Conservation (phyloP, 2,888 invertebrate genomes). For the Neoitamus cyanurus region DNA sequence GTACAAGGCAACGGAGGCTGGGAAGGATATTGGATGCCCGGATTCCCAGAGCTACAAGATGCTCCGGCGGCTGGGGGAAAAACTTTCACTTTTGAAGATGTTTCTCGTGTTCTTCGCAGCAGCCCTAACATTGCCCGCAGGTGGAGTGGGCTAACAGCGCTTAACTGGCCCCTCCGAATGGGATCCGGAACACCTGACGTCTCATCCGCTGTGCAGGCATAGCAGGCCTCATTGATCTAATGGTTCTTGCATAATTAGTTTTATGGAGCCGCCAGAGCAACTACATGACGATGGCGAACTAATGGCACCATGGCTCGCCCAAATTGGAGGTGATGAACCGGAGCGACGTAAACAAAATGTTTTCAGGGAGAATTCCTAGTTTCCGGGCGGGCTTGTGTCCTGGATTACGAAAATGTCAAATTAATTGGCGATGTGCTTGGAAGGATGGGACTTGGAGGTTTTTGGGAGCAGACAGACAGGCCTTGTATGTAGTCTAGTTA, state of each 20-base stretch:
- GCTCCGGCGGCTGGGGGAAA: neutral
- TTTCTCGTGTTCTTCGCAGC: conserved; percentile 30
- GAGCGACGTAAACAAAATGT: neutral
- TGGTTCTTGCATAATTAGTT: conserved; percentile 39
- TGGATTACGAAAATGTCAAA: neutral
- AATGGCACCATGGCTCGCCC: neutral
- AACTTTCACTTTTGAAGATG: conserved; percentile 42
- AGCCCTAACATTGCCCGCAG: neutral
- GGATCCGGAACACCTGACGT: conserved; percentile 40
- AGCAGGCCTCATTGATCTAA: conserved; percentile 34
- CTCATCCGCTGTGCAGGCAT: neutral
- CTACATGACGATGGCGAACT: neutral
- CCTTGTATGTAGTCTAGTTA: neutral
- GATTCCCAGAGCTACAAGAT: neutral
- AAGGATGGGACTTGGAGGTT: neutral
- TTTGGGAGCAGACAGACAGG: neutral
- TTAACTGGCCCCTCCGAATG: conserved; percentile 15
- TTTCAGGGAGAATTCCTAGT: neutral
- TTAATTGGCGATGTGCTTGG: neutral
- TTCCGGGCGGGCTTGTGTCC: neutral
- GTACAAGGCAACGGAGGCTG: neutral
- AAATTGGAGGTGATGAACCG: neutral
- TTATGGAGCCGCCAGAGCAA: neutral
- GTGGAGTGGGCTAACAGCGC: conserved; percentile 13
- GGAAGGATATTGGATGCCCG: neutral